Conservation (phyloP, 2,888 invertebrate species). For the Frankliniella intonsa region DNA sequence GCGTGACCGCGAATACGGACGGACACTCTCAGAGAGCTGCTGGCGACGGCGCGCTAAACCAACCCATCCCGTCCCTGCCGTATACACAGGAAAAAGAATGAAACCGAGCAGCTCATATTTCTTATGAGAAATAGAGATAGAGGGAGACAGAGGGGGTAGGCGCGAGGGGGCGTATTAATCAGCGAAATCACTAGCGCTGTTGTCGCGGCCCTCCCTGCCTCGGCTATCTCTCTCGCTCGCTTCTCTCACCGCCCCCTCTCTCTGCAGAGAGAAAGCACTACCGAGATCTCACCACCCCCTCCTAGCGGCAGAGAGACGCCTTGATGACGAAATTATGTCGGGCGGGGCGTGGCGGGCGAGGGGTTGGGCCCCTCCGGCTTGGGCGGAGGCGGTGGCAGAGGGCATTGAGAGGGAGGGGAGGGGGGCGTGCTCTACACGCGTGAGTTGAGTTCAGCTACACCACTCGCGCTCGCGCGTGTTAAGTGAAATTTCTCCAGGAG, state of each 20-base stretch:
- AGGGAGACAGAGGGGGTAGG: too few relatives aligned
- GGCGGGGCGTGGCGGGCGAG: slow-evolving; percentile 30
- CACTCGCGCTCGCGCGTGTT: too few relatives aligned
- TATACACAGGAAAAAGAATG: too few relatives aligned
- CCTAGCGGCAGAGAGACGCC: background rate
- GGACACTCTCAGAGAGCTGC: too few relatives aligned
- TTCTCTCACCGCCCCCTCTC: background rate
- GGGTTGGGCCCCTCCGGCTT: slow-evolving; percentile 33
- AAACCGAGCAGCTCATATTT: too few relatives aligned
- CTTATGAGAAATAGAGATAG: too few relatives aligned
- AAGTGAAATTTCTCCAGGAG: too few relatives aligned
- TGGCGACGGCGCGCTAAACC: too few relatives aligned
- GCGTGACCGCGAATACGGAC: too few relatives aligned
- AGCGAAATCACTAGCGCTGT: background rate
- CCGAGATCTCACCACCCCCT: background rate
- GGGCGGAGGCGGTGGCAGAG: background rate
- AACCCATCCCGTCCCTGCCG: too few relatives aligned
- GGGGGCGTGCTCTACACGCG: too few relatives aligned
- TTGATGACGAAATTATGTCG: background rate
- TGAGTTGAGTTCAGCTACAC: too few relatives aligned
- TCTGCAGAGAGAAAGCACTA: slow-evolving; percentile 38
- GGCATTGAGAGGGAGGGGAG: slow-evolving; percentile 12
- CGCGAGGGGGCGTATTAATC: background rate
- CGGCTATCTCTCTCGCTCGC: slow-evolving; percentile 38
- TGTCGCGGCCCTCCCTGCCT: background rate